A percentile compares a stretch with the other conserved stretches of the same genome.
Conservation (phyloP, 2,888 invertebrate species). For the Ariolimax columbianus region DNA sequence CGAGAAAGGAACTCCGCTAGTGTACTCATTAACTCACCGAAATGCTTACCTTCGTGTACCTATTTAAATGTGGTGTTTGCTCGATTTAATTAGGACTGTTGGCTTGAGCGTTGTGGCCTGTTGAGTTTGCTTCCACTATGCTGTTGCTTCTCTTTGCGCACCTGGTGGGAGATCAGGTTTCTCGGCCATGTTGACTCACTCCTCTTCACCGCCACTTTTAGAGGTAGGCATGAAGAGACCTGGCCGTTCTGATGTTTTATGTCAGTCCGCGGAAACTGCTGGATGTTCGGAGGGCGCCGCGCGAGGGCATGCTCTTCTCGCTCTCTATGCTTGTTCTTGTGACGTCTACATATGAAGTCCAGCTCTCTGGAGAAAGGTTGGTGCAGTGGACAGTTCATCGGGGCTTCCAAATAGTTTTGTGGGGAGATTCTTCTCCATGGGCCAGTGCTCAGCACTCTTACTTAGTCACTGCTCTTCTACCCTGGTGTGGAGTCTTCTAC, state of each 20-base stretch:
- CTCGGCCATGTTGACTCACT: conserved; percentile 21
- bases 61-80: conserved; percentile 47
- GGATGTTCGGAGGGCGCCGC: too few relatives aligned
- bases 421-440: too few relatives aligned
- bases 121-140: not conserved
- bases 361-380: too few relatives aligned
- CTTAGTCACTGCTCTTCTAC: too few relatives aligned
- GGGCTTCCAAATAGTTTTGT: too few relatives aligned
- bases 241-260: not conserved
- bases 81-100: conserved; percentile 36
- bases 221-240: not conserved
- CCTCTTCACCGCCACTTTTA: conserved; percentile 26
- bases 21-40: conserved; percentile 43
- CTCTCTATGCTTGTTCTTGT: too few relatives aligned
- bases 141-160: conserved; percentile 21
- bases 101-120: not conserved
- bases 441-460: too few relatives aligned
- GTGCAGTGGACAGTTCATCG: too few relatives aligned
- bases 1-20: not conserved
- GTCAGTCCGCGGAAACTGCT: too few relatives aligned
- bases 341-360: too few relatives aligned
- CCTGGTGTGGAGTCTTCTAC: too few relatives aligned
- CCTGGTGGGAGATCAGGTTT: conserved; percentile 35
- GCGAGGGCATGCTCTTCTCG: too few relatives aligned
- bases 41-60: conserved; percentile 6